Evolutionary conservation across 2,797 vertebrate species (phyloP), one percentile per base, ranked within the genome.

Genomic region (Acanthopagrus latus): DNA sequence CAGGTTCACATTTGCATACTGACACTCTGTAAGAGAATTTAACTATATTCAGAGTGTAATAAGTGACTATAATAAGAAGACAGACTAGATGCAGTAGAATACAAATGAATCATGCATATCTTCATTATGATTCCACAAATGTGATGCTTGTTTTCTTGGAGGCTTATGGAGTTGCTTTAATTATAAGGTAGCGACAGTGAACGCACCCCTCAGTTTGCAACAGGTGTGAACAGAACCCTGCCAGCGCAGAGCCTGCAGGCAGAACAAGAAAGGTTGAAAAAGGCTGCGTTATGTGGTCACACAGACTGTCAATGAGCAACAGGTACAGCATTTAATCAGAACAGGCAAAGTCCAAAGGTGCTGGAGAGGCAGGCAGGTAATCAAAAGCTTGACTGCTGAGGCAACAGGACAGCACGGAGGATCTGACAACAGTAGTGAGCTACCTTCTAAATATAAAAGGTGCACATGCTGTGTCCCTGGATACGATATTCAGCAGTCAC

Each of bases 301-400:
- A 33, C 54, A 57, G 50, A 43, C 54, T 43, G 23, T 69, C 41
- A 58, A 11, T 78, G 23, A 47, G 23, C 33, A 71, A 27, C 41
- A 48, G 16, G 17, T 46, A 55, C 5, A 52, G 51, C 12, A n/a
- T 54, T n/a, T 48, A 47, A 52, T 20, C 29, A 25, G 23, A 65
- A 41, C 41, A 72, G 44, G 27, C 43, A 59, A 48, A 60, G 58
- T 65, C 41, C 58, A 71, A 69, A 83, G 51, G 48, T 77, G 51
- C 25, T 67, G 46, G 48, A 80, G 41, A 64, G 17, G 33, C 64
- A 76, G 62, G 23, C 43, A 58, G 25, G 46, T 57, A 79, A 76
- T 80, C 13, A 62, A 76, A 68, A 29, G 47, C 25, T 50, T 41
- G 21, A 54, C 46, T 38, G 25, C 69, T 51, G 27, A 69, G 62